Evolutionary conservation across 1,140 invertebrate species (phyloP), one percentile per base, ranked within the genome.

Genomic region (Chionoecetes opilio): DNA sequence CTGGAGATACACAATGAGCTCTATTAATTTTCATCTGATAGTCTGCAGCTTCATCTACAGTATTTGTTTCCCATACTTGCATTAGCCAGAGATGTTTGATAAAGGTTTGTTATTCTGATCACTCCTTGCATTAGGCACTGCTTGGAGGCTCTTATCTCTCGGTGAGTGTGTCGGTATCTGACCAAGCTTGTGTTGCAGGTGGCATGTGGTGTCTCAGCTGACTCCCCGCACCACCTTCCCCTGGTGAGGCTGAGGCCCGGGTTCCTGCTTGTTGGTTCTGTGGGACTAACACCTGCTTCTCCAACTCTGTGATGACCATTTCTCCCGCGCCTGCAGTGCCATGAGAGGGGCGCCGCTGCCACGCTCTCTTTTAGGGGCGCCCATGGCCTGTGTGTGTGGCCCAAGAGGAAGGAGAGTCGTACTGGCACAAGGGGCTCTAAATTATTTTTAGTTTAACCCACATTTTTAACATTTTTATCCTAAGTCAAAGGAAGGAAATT

Each of bases 191-290:
- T 92, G n/a, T 85, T 85, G 21, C 91, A 92, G 91, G 38, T 93
- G 92, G 92, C 82, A 86, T 34, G 84, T 37, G 2, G 92, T 93
- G 11, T 93, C 92, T 34, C 82, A 87, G 17, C 92, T 93, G 82
- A 87, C 37, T 53, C 92, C 92, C n/a, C 82, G 92, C n/a, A 37
- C 41, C 29, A 93, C 29, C n/a, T 93, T 93, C 32, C 92, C 92
- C 29, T 93, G 92, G 92, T 93, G 84, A 93, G 82, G 46, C 38
- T 29, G 21, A 17, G 34, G n/a, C 29, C 91, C 37, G 21, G 35
- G 38, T 38, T 31, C 63, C 38, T n/a, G 91, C 38, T n/a, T 84
- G 35, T 38, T 38, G 35, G 75, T 84, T 92, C 75, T 35, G 26
- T n/a, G n/a, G 91, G 17, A 26, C 26, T 29, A 90, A 14, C 53